Evolutionary conservation across 2,797 vertebrate genomes (phyloP), one percentile per base, ranked within the genome.

Genomic region (Erethizon dorsatum): DNA sequence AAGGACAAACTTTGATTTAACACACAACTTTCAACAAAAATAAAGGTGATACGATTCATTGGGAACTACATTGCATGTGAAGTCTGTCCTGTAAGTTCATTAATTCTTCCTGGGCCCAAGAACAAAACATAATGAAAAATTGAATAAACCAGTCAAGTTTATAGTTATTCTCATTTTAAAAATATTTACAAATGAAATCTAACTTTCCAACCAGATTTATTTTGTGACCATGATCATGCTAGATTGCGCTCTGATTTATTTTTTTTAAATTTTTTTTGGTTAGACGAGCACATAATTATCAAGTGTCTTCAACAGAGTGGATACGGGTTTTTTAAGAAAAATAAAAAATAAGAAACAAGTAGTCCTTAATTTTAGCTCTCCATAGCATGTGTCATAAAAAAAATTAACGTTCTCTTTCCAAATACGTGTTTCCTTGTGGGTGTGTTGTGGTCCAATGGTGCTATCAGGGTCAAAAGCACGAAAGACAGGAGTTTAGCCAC

Each of bases 1-100:
- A 96, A 98, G 98, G 98, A 98, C 94, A 90, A 96, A 98, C 95
- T 98, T 97, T 97, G 96, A 98, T 93, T 77, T 91, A 97, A 97
- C 98, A 98, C 78, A 98, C 83, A 97, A 79, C 45, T 91, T 97
- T 97, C 98, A 98, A 97, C 98, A 98, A 91, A 98, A 98, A 96
- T 90, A 95, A 97, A 1, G 54, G 61, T 96, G 52, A 96, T 69
- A 88, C n/a, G 4, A 31, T 56, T 97, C 57, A 85, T 71, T 90
- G 65, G 63, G 88, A 50, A 94, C 97, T 80, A 87, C 84, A 78
- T 41, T 41, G 37, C 37, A 41, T 41, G 37, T 41, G 37, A 41
- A 83, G 85, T 97, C 96, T 97, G 97, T 92, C 96, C 17, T 91
- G 87, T 98, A 96, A 97, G 95, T 95, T 14, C 26, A 83, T 91